Base-by-base conservation (phyloP, 2,113 vertebrate species). In the Todiramphus saurophagus region DNA sequence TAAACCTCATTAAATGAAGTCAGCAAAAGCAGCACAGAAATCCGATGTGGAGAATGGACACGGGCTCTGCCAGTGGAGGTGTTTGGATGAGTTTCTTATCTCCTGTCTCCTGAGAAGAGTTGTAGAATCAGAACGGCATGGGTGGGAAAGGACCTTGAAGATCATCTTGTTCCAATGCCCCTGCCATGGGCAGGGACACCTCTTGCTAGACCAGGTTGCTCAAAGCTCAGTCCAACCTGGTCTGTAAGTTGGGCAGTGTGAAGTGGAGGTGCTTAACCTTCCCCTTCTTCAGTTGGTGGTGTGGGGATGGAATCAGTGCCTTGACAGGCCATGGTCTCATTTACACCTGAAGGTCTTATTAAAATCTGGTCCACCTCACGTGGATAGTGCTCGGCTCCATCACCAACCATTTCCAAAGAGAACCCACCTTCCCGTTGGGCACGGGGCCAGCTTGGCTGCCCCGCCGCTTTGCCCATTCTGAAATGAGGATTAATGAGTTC, bases 1-100 rank as follows among this genome's bases (percentile, higher is more conserved):
- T 97, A 97, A 97, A 97, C 94, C 96, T 97, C 96, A 93, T 98
- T 98, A 97, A 94, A 96, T 86, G 67, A 96, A 98, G 96, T 87
- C 95, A 83, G 96, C 60, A 39, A 91, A 97, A 96, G 73, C 87
- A 43, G 96, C 87, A 68, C 50, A 25, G 83, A 56, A 90, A 63
- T 39, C 44, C 75, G 35, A 21, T 1, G 19, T 23, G 76, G 78
- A 53, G 79, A 67, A 35, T 0, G 50, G 93, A 51, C 88, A 44
- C 51, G 25, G 50, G 50, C 46, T 50, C 51, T 39, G 27, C 60
- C 37, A 3, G 13, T 0, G 25, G 25, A 46, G 50, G 15, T 16
- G 9, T 7, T 58, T 24, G 41, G 84, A 7, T 53, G 58, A 27
- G 16, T 72, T 92, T 39, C 43, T 55, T 20, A 2, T 35, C 43